Evolutionary conservation across 2,888 invertebrate species (phyloP).

Genomic region (Troides oblongomaculatus): DNA sequence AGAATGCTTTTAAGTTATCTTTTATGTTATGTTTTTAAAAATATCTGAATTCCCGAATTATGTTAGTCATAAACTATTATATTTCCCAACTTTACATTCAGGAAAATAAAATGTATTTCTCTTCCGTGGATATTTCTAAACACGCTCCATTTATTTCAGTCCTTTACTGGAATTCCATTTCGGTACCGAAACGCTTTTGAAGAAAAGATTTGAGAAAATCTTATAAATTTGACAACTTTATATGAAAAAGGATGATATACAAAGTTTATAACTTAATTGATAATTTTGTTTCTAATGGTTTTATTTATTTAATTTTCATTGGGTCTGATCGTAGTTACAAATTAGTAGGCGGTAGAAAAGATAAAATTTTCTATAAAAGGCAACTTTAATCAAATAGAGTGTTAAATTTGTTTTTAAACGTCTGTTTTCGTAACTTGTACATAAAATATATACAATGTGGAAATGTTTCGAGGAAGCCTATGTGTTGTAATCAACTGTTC

Average conservation of each 20-base stretch:
- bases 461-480: too few relatives aligned
- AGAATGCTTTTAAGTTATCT: background rate
- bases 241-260: background rate
- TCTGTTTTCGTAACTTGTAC: too few relatives aligned
- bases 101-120: conserved; percentile 9
- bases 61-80: background rate
- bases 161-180: conserved; percentile 24
- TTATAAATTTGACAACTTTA: background rate
- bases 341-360: too few relatives aligned
- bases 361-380: too few relatives aligned
- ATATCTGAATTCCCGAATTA: background rate
- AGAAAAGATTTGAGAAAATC: background rate
- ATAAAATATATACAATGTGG: too few relatives aligned
- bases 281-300: too few relatives aligned
- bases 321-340: too few relatives aligned
- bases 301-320: too few relatives aligned
- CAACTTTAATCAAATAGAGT: too few relatives aligned
- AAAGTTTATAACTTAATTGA: too few relatives aligned
- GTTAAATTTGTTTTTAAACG: too few relatives aligned
- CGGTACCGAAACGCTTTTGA: conserved; percentile 9
- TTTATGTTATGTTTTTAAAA: background rate
- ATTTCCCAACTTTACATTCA: background rate
- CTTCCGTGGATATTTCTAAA: conserved; percentile 26
- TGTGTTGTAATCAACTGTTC: too few relatives aligned
- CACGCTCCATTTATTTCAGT: conserved; percentile 21